Percentiles rank a stretch among this genome's conserved stretches.
These are phyloP conservation scores for Onthophagus sagittarius DNA, from an alignment of 2,888 invertebrate species.

Conservation along the genomic window DNA sequence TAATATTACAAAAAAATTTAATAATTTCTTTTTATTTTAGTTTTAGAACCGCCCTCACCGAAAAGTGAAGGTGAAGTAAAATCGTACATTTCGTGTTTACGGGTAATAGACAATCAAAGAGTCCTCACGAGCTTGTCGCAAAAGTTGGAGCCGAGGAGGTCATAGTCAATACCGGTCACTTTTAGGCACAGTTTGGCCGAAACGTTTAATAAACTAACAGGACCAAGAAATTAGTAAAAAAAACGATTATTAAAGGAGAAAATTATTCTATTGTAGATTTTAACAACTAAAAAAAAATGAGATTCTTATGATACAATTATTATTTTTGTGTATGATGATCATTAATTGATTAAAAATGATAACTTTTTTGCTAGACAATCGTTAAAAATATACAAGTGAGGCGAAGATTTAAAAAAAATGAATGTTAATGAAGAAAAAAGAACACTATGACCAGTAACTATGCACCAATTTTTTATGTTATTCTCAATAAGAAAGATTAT, in stretches of 20 bases:
- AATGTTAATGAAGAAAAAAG: not conserved
- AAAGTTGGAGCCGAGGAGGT: slow-evolving; percentile 65
- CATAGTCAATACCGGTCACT: slow-evolving; percentile 39
- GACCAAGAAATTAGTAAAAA: slow-evolving; percentile 3
- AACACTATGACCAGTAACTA: slow-evolving; percentile 9
- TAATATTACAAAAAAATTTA: not conserved
- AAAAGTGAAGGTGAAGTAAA: slow-evolving; percentile 68
- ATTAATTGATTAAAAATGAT: not conserved
- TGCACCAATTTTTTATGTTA: slow-evolving; percentile 12
- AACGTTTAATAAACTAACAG: slow-evolving; percentile 3
- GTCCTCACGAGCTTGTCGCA: slow-evolving; percentile 74
- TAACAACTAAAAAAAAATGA: not conserved
- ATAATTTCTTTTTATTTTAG: slow-evolving; percentile 45
- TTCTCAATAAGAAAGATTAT: not conserved
- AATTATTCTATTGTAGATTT: not conserved
- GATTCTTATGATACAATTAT: slow-evolving; percentile 4
- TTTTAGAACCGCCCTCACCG: slow-evolving; percentile 65
- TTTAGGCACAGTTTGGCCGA: slow-evolving; percentile 3
- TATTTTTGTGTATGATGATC: not conserved
- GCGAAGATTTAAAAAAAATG: not conserved
- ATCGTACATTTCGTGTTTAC: slow-evolving; percentile 66
- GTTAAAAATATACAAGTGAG: not conserved
- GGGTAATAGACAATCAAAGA: slow-evolving; percentile 77
- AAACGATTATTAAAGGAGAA: not conserved
- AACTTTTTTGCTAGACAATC: slow-evolving; percentile 10